A percentile compares a stretch with the other conserved stretches of the same genome.
phyloP scores from a whole-genome alignment of 2,113 vertebrate genomes.

The Echinops telfairi region DNA sequence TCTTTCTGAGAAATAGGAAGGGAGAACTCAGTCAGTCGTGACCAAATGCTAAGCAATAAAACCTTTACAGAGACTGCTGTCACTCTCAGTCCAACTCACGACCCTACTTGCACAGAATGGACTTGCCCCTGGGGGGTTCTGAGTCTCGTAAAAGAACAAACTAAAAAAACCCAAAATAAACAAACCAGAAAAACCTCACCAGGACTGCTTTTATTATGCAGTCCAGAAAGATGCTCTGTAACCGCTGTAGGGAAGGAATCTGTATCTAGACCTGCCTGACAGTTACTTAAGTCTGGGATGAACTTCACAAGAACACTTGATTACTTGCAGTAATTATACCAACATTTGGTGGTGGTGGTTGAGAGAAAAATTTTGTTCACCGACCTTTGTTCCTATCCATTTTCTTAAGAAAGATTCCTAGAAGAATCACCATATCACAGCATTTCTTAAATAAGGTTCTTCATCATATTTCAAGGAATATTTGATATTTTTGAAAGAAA shows the following conservation, averaged over 20 bases:
- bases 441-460: neutral
- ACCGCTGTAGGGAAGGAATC: no score
- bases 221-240: neutral
- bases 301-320: neutral
- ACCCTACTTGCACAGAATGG: no score
- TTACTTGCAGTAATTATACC: neutral
- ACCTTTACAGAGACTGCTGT: no score
- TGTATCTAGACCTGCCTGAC: neutral
- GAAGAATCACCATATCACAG: neutral
- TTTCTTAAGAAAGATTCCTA: neutral
- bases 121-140: no score
- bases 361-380: neutral
- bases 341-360: neutral
- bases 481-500: neutral
- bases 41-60: no score
- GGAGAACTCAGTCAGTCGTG: neutral
- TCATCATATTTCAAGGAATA: neutral
- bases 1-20: neutral
- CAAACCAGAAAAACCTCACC: neutral
- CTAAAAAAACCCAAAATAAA: no score
- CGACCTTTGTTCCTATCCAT: neutral
- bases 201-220: neutral
- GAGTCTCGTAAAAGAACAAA: no score
- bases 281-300: neutral
- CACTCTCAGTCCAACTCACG: no score